phyloP scores from a whole-genome alignment of 2,888 invertebrate species.

The Mythimna albipuncta region DNA sequence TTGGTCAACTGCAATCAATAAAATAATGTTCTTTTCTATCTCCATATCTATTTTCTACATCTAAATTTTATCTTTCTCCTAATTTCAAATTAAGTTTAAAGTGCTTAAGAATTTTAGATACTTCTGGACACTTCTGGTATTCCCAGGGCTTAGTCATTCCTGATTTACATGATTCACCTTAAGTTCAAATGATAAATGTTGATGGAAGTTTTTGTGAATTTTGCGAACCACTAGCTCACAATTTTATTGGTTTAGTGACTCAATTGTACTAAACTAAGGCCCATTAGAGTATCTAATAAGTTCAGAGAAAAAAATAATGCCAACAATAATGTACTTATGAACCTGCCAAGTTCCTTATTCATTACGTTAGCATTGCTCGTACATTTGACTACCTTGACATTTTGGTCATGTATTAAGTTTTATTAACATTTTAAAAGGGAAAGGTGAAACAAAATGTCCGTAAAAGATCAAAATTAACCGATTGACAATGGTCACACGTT shows the following conservation, averaged over 20 bases:
- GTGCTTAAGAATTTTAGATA: neutral
- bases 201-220: constrained; percentile 27
- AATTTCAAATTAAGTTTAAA: neutral
- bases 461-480: constrained; percentile 35
- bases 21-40: too few species aligned
- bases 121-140: constrained; percentile 1
- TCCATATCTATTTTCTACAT: too few species aligned
- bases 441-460: constrained; percentile 43
- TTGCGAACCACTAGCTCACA: constrained; percentile 12
- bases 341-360: neutral
- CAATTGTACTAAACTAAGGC: constrained; percentile 7
- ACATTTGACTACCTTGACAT: constrained; percentile 45
- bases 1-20: too few species aligned
- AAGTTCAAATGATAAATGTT: constrained; percentile 12
- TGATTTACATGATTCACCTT: constrained; percentile 40
- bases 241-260: constrained; percentile 36
- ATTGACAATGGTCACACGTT: constrained; percentile 36
- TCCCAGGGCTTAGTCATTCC: constrained; percentile 42
- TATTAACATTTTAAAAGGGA: constrained; percentile 27
- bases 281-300: neutral
- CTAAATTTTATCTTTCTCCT: too few species aligned
- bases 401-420: constrained; percentile 13
- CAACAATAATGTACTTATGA: neutral
- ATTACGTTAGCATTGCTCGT: neutral
- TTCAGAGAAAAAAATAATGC: neutral